Conservation (phyloP, 2,888 invertebrate genomes). For the Lasioglossum marginatum region DNA sequence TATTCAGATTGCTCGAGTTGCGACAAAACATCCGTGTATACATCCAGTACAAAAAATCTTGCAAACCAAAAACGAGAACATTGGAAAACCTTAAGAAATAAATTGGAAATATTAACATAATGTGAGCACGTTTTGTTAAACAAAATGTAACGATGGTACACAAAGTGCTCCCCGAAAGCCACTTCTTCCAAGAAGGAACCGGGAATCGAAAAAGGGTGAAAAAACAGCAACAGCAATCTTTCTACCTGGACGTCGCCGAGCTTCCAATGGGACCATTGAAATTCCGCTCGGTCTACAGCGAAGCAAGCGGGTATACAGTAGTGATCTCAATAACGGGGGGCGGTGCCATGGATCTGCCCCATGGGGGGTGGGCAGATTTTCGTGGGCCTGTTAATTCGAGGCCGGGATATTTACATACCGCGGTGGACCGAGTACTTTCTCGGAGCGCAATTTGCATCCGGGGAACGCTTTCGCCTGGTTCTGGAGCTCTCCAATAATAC, state of each 20-base stretch:
- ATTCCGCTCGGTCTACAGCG: background rate
- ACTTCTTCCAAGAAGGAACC: background rate
- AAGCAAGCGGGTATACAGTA: background rate
- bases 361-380: constrained; percentile 13
- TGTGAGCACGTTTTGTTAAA: background rate
- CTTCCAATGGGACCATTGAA: background rate
- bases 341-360: background rate
- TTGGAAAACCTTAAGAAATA: background rate
- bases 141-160: background rate
- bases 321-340: background rate
- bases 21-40: background rate
- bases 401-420: constrained; percentile 35
- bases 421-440: constrained; percentile 28
- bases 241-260: background rate
- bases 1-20: background rate
- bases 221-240: background rate
- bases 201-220: background rate
- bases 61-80: background rate
- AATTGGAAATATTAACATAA: background rate
- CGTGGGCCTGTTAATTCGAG: constrained; percentile 24
- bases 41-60: background rate
- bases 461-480: constrained; percentile 20
- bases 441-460: constrained; percentile 40
- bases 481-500: constrained; percentile 48
- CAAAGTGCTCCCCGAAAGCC: background rate